A percentile compares a stretch with the other conserved stretches of the same genome.
These are phyloP conservation scores for Oreocharis arfaki DNA, from an alignment of 2,113 vertebrate species.

Conservation along the genomic window DNA sequence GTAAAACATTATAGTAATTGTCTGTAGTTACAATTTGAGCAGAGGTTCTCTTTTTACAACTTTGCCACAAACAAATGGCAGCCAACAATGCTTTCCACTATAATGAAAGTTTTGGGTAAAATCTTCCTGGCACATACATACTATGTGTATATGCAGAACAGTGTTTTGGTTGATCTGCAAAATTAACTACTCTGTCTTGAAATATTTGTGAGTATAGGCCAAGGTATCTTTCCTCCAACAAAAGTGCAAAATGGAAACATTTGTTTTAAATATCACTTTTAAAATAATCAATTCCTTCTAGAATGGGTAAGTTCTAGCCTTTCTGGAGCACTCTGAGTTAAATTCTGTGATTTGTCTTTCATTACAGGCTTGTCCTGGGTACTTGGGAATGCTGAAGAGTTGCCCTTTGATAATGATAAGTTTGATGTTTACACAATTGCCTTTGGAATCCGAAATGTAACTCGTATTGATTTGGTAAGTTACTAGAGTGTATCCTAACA, in stretches of 20 bases:
- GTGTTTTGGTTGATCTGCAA: background rate
- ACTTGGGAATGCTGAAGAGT: constrained; percentile 90
- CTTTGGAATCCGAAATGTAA: constrained; percentile 96
- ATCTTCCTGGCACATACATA: background rate
- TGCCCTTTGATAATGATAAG: constrained; percentile 88
- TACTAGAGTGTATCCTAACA: background rate
- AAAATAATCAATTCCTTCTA: background rate
- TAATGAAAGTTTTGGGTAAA: background rate
- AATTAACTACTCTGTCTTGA: background rate
- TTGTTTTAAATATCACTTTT: background rate
- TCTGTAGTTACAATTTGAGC: background rate
- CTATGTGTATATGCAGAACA: background rate
- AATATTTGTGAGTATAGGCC: background rate
- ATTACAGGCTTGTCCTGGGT: constrained; percentile 90
- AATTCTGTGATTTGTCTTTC: background rate
- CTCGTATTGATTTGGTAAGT: constrained; percentile 82
- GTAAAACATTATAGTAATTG: background rate
- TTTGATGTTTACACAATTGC: constrained; percentile 96
- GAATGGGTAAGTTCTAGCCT: background rate
- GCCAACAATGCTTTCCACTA: background rate
- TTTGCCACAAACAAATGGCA: background rate
- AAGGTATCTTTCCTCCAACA: background rate
- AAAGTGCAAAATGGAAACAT: background rate
- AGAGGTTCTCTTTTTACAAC: background rate
- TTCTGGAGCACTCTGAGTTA: background rate